A percentile compares a stretch with the other conserved stretches of the same genome.
Conservation (phyloP, 2,113 vertebrate species). For the Hippotragus niger region DNA sequence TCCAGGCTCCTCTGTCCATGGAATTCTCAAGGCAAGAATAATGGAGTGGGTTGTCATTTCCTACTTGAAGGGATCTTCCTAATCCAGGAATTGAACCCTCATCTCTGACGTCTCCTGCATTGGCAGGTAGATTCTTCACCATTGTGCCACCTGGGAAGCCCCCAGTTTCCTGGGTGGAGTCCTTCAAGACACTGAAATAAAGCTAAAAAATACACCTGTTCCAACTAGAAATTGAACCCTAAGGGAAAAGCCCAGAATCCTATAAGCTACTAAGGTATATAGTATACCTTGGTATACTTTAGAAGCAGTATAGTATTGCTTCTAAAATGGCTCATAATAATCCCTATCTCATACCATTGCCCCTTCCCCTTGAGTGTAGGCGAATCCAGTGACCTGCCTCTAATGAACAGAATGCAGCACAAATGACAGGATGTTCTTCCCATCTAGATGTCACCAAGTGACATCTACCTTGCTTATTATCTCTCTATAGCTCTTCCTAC, state of each 20-base stretch:
- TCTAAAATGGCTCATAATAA: slow-evolving; percentile 9
- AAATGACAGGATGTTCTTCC: neutral
- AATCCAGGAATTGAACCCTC: neutral
- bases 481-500: neutral
- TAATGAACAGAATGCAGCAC: neutral
- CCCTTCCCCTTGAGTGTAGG: neutral
- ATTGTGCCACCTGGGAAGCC: neutral
- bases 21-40: neutral
- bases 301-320: neutral
- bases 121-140: neutral
- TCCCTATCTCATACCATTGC: neutral
- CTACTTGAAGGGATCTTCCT: neutral
- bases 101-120: neutral
- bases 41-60: neutral
- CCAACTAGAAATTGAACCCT: neutral
- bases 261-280: neutral
- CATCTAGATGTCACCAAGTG: neutral
- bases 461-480: neutral
- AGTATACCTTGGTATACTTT: too few species aligned
- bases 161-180: neutral
- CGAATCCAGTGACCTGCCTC: neutral
- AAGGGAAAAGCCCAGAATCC: neutral
- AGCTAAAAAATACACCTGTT: neutral
- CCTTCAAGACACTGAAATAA: slow-evolving; percentile 5
- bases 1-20: neutral